Evolutionary conservation across 2,888 invertebrate genomes (phyloP), one percentile per base, ranked within the genome.

Genomic region (Dione juno): DNA sequence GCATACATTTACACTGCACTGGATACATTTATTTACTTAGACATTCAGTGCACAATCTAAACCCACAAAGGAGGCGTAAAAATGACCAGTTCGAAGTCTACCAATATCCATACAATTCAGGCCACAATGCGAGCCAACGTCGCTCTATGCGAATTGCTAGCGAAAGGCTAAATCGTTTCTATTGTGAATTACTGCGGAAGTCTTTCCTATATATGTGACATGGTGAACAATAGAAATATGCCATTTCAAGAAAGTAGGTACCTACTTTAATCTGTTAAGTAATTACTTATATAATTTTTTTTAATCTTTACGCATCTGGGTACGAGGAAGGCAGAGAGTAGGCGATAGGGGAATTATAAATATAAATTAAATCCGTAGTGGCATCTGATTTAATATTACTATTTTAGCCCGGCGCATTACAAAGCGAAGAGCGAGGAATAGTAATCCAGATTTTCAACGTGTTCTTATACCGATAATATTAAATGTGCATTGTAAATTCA

Each of bases 131-230:
- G 75, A 77, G 67, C 76, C 75, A 73, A 76, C 74, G 74, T 75
- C 75, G 75, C 78, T 78, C 78, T 78, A 72, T 77, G 76, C 74
- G 77, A 74, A 84, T 83, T 77, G 75, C 77, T 72, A 74, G 76
- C 82, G 77, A 84, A 80, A 74, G 67, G 72, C 61, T 74, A 54
- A 69, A 73, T 71, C 52, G 70, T 45, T 69, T 43, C 67, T 66
- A 69, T 66, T 64, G 57, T 69, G 71, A 67, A 70, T 69, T 50
- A 70, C 19, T 37, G 13, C 63, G 13, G 43, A 43, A 28, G 63
- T 43, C 48, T 21, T 28, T 57, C 28, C 64, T 64, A 54, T 54
- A 19, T 64, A 64, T 52, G 50, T n/a, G 13, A 50, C 35, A 40
- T 35, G 52, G 10, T 45, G 16, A 45, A 45, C n/a, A 35, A 61